These are phyloP conservation scores for Anas bernieri DNA, from an alignment of 2,797 vertebrate species.

Conservation along the genomic window DNA sequence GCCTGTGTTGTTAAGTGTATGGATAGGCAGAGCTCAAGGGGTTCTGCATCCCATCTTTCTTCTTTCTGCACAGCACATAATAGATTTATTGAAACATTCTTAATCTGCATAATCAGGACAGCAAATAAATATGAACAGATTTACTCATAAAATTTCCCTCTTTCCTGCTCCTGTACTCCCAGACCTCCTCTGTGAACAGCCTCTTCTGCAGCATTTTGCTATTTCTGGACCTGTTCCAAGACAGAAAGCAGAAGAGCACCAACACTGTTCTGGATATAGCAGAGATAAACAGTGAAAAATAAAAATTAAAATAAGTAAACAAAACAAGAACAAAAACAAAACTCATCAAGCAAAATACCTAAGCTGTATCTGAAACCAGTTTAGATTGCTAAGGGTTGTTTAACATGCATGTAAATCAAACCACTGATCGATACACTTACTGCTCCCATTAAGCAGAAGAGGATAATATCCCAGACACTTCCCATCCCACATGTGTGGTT, in stretches of 20 bases:
- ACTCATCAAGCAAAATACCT: background rate
- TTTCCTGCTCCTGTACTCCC: background rate
- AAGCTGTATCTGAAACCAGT: background rate
- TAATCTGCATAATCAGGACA: background rate
- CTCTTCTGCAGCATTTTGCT: background rate
- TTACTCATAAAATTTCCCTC: background rate
- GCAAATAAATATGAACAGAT: background rate
- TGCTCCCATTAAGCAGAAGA: background rate
- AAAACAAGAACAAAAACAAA: background rate
- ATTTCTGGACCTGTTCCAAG: constrained; percentile 1
- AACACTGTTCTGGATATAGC: background rate
- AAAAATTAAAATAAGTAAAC: background rate
- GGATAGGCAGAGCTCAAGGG: background rate
- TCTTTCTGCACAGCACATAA: constrained; percentile 1
- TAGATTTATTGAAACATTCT: constrained; percentile 7
- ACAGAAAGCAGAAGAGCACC: constrained; percentile 5
- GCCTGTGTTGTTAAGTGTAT: background rate
- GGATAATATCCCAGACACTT: background rate
- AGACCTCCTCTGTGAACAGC: background rate
- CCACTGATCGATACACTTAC: background rate
- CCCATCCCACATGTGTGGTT: background rate
- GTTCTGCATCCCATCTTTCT: background rate
- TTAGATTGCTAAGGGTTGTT: background rate
- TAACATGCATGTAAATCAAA: background rate
- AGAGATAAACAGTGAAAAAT: background rate